Evolutionary conservation across 53 echinoderm and acorn worm species (phyloP), one percentile per base, ranked within the genome.

Genomic region (Crossaster papposus): DNA sequence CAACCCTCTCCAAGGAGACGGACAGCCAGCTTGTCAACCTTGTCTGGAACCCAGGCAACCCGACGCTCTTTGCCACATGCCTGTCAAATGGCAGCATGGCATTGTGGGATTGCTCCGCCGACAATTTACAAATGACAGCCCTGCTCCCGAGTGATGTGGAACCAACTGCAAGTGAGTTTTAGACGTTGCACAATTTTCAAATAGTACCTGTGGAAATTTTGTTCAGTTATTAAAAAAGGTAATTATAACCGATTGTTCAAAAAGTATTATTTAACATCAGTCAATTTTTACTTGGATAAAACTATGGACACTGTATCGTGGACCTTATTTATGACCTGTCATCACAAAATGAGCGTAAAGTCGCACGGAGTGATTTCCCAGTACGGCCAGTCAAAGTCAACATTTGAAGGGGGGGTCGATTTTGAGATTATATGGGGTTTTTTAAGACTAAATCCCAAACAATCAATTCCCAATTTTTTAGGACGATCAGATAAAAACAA

Each of bases 11-110:
- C 77, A 92, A 91, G 64, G 92, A 80, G 26, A 17, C 89, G 0
- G 85, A 92, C 54, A 30, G 86, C 80, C 79, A 82, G 29, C 80
- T 99, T 1, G 79, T 92, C 14, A 88, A 96, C 65, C 94, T 99
- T 22, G 72, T 64, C 22, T 99, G 99, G 99, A 99, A 99, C 38
- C 99, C 99, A 20, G 70, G 65, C 35, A 77, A 63, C 51, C 72
- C 90, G 22, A 7, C 54, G 20, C 77, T 92, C 30, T 84, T 94
- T 81, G 95, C 93, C 22, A 91, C 87, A 0, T 99, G 99, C 85
- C 90, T 99, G 88, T 94, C 99, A 0, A 91, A 99, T 75, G 92
- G 96, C 14, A 89, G 26, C 71, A 50, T 92, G 72, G 79, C 88
- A 77, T 86, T 95, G 30, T 96, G 94, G 94, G 91, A 93, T 79